Evolutionary conservation across 1,140 invertebrate genomes (phyloP).

Genomic region (Samia ricini): DNA sequence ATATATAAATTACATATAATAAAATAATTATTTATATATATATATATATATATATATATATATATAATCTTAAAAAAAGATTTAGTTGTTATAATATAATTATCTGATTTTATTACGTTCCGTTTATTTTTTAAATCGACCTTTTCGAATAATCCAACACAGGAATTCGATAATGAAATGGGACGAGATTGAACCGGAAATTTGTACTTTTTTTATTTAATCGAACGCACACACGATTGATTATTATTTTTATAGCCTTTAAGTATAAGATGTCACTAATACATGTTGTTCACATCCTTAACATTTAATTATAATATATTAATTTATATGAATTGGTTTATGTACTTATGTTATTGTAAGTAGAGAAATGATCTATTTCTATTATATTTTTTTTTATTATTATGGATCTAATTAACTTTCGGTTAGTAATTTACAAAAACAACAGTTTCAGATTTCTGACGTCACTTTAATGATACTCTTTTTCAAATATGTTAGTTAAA

Average conservation of each 20-base stretch:
- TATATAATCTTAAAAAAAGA: background rate
- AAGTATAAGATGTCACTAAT: slow-evolving; percentile 69
- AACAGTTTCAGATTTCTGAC: background rate
- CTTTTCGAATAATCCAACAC: no score
- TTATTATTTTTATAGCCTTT: slow-evolving; percentile 47
- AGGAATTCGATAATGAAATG: no score
- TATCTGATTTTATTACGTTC: no score
- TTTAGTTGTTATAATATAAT: background rate
- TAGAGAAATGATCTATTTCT: slow-evolving; percentile 33
- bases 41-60: background rate
- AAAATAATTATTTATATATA: background rate
- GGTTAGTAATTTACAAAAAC: background rate
- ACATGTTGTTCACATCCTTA: slow-evolving; percentile 22
- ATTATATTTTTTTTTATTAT: slow-evolving; percentile 37
- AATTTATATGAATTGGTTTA: slow-evolving; percentile 52
- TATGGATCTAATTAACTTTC: slow-evolving; percentile 30
- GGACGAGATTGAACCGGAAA: slow-evolving; percentile 29
- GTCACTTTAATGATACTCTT: no score
- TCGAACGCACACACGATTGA: slow-evolving; percentile 23
- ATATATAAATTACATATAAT: background rate
- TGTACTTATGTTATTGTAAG: slow-evolving; percentile 64
- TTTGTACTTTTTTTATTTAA: slow-evolving; percentile 31
- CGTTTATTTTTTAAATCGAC: no score
- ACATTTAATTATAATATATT: slow-evolving; percentile 16
- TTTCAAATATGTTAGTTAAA: slow-evolving; percentile 19